Percentiles rank a stretch among this genome's conserved stretches.
These are phyloP conservation scores for Pelodiscus sinensis DNA, from an alignment of 2,113 vertebrate genomes.

Conservation along the genomic window DNA sequence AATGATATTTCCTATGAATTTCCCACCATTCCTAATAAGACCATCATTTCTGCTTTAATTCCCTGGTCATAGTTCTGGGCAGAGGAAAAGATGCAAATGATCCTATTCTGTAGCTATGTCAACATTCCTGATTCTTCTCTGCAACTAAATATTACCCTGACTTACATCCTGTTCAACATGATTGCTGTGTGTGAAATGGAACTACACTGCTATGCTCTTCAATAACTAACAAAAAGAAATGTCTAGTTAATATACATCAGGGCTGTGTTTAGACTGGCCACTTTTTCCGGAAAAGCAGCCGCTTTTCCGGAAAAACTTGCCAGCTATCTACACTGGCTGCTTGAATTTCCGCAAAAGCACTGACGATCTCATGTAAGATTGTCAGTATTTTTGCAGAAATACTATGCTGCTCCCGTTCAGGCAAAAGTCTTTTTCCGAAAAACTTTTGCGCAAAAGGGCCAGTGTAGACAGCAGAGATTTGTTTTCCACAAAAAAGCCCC, in stretches of 20 bases:
- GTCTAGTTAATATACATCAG: slow-evolving; percentile 36
- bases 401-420: too few species aligned
- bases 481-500: too few species aligned
- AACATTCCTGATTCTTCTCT: not conserved
- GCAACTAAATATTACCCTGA: not conserved
- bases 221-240: slow-evolving; percentile 51
- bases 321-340: too few species aligned
- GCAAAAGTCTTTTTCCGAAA: too few species aligned
- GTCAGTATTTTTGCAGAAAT: too few species aligned
- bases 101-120: not conserved
- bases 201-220: not conserved
- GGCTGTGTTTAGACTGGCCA: too few species aligned
- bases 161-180: not conserved
- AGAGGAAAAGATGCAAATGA: not conserved
- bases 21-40: not conserved
- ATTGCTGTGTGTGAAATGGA: not conserved
- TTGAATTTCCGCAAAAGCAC: too few species aligned
- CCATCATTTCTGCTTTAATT: not conserved
- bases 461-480: too few species aligned
- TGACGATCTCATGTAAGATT: too few species aligned
- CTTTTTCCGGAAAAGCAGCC: too few species aligned
- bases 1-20: not conserved
- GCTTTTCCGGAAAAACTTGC: too few species aligned
- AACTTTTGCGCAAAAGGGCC: too few species aligned
- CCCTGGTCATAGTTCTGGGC: not conserved